Conservation (phyloP, 2,113 vertebrate genomes). For the Microcebus lehilahytsara region DNA sequence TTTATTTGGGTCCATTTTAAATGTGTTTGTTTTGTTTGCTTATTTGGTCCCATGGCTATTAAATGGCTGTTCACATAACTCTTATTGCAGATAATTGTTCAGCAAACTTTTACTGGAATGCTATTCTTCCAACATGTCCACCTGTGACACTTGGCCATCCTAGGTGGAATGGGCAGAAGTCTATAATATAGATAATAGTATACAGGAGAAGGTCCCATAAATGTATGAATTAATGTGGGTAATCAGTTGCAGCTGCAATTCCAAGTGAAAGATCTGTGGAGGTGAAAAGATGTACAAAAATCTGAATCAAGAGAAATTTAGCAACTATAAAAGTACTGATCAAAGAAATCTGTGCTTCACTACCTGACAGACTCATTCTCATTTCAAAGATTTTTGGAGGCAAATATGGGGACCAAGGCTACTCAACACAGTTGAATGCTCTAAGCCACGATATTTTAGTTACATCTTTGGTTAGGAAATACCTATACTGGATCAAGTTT, state of each 20-base stretch:
- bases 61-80: background rate
- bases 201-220: background rate
- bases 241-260: background rate
- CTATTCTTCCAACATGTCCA: background rate
- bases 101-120: background rate
- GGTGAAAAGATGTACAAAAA: background rate
- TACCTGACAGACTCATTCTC: background rate
- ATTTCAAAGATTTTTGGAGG: background rate
- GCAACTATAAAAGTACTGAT: background rate
- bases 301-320: background rate
- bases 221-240: background rate
- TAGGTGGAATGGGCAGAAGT: background rate
- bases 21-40: background rate
- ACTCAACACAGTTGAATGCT: background rate
- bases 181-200: background rate
- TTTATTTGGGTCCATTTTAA: background rate
- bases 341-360: background rate
- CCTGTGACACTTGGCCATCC: background rate
- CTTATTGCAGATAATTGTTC: background rate
- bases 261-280: background rate
- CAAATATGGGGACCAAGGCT: background rate
- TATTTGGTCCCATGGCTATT: background rate
- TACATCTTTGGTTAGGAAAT: background rate
- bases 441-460: background rate
- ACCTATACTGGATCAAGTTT: background rate